phyloP scores from a whole-genome alignment of 2,797 vertebrate species.

The Leptodactylus fallax region DNA sequence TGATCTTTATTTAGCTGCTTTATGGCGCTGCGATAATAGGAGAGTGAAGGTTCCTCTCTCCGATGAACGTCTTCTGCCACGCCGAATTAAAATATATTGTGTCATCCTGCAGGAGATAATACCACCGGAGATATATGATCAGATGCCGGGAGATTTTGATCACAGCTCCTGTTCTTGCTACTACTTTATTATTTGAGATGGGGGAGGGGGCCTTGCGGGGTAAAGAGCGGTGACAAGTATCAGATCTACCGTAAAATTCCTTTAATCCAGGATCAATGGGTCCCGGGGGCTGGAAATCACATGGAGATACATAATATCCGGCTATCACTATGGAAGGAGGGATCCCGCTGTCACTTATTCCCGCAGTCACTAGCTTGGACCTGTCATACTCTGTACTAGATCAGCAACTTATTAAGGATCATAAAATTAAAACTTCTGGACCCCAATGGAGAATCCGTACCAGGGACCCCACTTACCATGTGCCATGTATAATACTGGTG shows the following conservation, averaged over 20 bases:
- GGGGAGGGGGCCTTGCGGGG: background rate
- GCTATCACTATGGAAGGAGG: no score
- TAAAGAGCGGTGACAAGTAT: background rate
- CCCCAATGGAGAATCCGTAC: no score
- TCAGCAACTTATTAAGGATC: no score
- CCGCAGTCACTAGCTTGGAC: no score
- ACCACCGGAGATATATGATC: conserved; percentile 8
- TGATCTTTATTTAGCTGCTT: conserved; percentile 30
- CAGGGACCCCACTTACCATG: no score
- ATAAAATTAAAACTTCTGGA: no score
- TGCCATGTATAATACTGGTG: no score
- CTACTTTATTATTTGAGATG: background rate
- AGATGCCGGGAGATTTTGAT: conserved; percentile 23
- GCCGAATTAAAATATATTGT: conserved; percentile 45
- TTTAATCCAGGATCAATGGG: background rate
- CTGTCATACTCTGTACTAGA: no score
- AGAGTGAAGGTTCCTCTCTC: conserved; percentile 35
- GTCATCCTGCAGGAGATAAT: background rate
- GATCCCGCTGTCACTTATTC: no score
- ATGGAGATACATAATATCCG: background rate
- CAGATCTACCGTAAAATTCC: background rate
- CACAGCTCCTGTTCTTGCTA: conserved; percentile 14
- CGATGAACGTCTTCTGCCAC: conserved; percentile 2
- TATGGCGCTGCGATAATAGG: conserved; percentile 45
- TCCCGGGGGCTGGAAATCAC: background rate